A percentile compares a stretch with the other conserved stretches of the same genome.
These are phyloP conservation scores for Euborellia annulipes DNA, from an alignment of 1,140 invertebrate species.

Conservation along the genomic window DNA sequence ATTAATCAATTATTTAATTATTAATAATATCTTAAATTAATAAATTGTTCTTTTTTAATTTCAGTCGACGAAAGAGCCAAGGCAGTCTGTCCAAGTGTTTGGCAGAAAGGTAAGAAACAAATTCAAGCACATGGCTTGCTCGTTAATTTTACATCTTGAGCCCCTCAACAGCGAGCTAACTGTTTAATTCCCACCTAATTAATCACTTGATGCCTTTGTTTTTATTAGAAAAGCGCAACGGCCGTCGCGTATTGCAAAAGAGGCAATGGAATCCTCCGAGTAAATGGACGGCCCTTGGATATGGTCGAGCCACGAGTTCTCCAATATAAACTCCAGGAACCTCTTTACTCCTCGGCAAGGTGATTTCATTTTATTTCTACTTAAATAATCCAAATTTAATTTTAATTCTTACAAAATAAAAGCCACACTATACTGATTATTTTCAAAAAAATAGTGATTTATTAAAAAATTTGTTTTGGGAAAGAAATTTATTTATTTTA, in stretches of 20 bases:
- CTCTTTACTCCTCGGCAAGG: slow-evolving; percentile 91
- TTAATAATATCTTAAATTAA: no score
- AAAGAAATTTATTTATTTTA: no score
- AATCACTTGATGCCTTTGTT: no score
- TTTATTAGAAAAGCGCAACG: slow-evolving; percentile 89
- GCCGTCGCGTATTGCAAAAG: slow-evolving; percentile 97
- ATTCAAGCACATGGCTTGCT: slow-evolving; percentile 7
- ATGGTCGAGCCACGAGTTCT: slow-evolving; percentile 87
- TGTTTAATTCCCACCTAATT: no score
- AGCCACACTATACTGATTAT: no score
- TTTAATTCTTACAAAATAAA: no score
- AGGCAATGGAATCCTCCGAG: slow-evolving; percentile 80
- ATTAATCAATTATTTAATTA: no score
- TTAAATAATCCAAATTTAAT: no score
- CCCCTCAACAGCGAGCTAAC: no score
- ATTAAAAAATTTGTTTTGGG: no score
- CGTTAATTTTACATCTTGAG: slow-evolving; percentile 21
- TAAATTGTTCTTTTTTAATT: no score
- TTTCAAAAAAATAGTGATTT: no score
- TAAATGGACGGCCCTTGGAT: slow-evolving; percentile 93
- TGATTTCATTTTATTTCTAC: slow-evolving; percentile 31
- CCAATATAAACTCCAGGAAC: slow-evolving; percentile 95
- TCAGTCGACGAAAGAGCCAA: slow-evolving; percentile 52
- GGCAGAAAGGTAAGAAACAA: slow-evolving; percentile 77
- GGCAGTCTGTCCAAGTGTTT: slow-evolving; percentile 93